Evolutionary conservation across 2,888 invertebrate species (phyloP).

Genomic region (Trichacis sp.): DNA sequence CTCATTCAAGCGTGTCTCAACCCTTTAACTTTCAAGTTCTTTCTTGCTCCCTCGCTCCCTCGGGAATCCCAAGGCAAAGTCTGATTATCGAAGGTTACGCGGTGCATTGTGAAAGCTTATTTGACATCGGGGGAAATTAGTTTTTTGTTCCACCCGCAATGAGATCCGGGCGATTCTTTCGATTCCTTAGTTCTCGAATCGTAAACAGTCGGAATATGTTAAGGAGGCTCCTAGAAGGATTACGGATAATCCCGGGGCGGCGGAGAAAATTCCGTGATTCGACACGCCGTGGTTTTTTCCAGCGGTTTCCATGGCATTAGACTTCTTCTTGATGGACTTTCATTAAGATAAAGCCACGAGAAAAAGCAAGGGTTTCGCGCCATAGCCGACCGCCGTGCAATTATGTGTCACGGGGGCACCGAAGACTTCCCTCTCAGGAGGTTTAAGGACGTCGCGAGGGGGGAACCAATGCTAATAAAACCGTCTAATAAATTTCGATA

Average conservation of each 20-base stretch:
- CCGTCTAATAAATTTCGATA: constrained; percentile 67
- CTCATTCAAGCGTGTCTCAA: constrained; percentile 61
- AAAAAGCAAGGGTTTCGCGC: constrained; percentile 58
- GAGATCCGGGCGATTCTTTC: neutral
- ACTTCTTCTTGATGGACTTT: constrained; percentile 68
- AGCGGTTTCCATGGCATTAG: constrained; percentile 64
- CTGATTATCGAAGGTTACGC: constrained; percentile 50
- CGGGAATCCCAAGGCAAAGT: constrained; percentile 54
- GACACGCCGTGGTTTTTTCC: constrained; percentile 55
- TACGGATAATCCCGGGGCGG: constrained; percentile 7
- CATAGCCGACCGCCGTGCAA: constrained; percentile 64
- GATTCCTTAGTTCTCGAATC: neutral
- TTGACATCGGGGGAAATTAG: neutral
- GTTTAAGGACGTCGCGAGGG: constrained; percentile 47
- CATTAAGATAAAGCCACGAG: constrained; percentile 67
- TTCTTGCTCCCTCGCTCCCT: constrained; percentile 49
- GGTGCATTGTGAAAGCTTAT: neutral
- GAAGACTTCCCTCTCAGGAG: constrained; percentile 44
- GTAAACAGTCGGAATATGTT: neutral
- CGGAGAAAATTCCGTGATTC: constrained; percentile 42
- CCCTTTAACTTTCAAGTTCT: constrained; percentile 58
- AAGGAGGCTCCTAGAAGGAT: constrained; percentile 10
- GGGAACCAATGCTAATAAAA: constrained; percentile 63
- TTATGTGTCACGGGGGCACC: constrained; percentile 59
- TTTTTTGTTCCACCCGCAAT: neutral